These are phyloP conservation scores for Sisyra nigra DNA, from an alignment of 2,888 invertebrate genomes.

Conservation along the genomic window DNA sequence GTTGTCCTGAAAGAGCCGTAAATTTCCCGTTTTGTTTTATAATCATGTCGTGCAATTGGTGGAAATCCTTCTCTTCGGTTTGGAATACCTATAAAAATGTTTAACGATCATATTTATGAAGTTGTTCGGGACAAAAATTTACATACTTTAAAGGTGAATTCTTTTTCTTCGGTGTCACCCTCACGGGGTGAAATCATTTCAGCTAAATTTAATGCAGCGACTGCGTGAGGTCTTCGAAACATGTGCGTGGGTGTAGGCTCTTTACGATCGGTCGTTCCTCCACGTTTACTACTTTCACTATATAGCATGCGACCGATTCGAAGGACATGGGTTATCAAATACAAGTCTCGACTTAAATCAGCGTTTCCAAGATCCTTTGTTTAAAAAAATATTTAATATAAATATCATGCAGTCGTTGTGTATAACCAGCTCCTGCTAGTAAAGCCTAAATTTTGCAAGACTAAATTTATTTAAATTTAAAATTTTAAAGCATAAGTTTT, in stretches of 20 bases:
- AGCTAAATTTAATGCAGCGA: slow-evolving; percentile 61
- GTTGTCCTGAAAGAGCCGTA: slow-evolving; percentile 65
- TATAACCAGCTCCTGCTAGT: background rate
- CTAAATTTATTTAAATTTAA: too few species aligned
- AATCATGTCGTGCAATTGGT: slow-evolving; percentile 75
- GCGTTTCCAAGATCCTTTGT: slow-evolving; percentile 65
- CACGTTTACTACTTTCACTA: slow-evolving; percentile 32
- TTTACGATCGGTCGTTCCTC: slow-evolving; percentile 24
- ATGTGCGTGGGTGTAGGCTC: slow-evolving; percentile 22
- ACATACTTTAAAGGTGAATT: slow-evolving; percentile 57
- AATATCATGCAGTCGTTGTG: slow-evolving; percentile 2
- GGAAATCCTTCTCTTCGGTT: slow-evolving; percentile 81
- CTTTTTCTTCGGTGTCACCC: slow-evolving; percentile 53
- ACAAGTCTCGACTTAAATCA: slow-evolving; percentile 72
- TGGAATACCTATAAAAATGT: slow-evolving; percentile 47
- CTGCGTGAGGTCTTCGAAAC: slow-evolving; percentile 70
- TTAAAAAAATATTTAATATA: background rate
- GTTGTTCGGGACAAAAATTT: background rate
- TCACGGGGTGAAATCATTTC: slow-evolving; percentile 46
- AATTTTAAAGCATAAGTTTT: too few species aligned
- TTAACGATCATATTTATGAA: slow-evolving; percentile 6
- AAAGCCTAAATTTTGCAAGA: too few species aligned
- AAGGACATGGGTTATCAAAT: slow-evolving; percentile 79
- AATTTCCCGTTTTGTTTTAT: slow-evolving; percentile 76
- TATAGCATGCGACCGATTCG: slow-evolving; percentile 74